Evolutionary conservation across 2,797 vertebrate genomes (phyloP).

Genomic region (Selene dorsalis): DNA sequence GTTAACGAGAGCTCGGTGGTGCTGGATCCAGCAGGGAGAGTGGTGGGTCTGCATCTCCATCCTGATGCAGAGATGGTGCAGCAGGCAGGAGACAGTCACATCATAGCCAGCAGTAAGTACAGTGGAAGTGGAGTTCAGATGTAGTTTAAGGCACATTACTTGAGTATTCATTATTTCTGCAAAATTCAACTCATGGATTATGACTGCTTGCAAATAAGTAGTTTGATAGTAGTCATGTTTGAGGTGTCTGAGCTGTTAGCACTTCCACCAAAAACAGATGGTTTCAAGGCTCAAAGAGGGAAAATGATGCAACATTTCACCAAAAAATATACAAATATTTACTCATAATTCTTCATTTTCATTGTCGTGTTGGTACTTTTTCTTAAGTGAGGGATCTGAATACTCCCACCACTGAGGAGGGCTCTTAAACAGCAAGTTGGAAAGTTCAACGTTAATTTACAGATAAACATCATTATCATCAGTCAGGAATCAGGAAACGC

Average conservation of each 20-base stretch:
- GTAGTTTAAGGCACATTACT: no score
- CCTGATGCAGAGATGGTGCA: constrained; percentile 82
- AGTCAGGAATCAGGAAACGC: background rate
- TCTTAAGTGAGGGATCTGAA: background rate
- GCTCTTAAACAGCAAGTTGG: background rate
- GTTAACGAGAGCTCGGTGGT: constrained; percentile 93
- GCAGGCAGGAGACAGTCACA: constrained; percentile 84
- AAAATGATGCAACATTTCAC: no score
- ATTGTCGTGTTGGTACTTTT: background rate
- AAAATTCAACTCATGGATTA: no score
- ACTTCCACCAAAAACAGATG: no score
- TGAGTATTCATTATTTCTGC: no score
- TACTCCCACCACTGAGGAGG: background rate
- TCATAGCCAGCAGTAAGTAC: constrained; percentile 89
- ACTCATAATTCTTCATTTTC: background rate
- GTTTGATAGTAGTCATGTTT: no score
- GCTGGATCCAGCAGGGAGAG: constrained; percentile 86
- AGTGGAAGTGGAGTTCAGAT: background rate
- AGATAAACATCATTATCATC: background rate
- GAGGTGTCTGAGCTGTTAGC: no score
- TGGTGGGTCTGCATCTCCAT: constrained; percentile 84
- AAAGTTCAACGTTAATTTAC: background rate
- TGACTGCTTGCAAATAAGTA: no score
- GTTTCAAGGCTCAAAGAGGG: no score
- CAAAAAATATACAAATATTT: no score